Conservation (phyloP, 1,140 invertebrate genomes). For the Drosophila hydei region DNA sequence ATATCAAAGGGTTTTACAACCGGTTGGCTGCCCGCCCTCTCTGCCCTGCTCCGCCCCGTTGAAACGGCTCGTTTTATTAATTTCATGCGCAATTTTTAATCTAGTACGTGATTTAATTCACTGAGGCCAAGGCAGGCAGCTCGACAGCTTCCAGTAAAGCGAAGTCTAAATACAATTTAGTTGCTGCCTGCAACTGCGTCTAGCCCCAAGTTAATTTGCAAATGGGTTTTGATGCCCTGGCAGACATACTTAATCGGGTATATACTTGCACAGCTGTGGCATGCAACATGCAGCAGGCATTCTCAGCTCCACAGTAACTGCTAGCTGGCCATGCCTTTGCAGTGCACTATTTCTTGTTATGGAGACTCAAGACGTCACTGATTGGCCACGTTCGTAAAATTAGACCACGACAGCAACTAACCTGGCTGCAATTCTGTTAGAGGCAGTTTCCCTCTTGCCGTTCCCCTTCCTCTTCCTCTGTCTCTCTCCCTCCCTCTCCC, state of each 20-base stretch:
- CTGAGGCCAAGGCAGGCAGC: neutral
- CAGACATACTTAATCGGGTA: neutral
- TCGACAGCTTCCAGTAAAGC: conserved; percentile 21
- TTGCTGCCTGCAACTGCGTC: conserved; percentile 49
- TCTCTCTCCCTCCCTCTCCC: neutral
- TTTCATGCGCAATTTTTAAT: conserved; percentile 83
- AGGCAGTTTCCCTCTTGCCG: neutral
- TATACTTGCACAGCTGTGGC: neutral
- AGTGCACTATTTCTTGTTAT: conserved; percentile 12
- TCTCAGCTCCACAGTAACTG: neutral
- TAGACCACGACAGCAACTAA: conserved; percentile 55
- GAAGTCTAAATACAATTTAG: conserved; percentile 80
- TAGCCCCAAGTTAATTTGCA: conserved; percentile 80
- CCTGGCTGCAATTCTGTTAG: conserved; percentile 30
- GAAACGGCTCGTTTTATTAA: conserved; percentile 60
- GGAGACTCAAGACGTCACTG: conserved; percentile 46
- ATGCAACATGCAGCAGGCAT: neutral
- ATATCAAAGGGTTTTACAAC: conserved; percentile 33
- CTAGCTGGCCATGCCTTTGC: neutral
- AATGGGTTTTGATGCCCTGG: conserved; percentile 54
- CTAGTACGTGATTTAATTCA: conserved; percentile 83
- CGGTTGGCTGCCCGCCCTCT: neutral
- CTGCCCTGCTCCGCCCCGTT: neutral
- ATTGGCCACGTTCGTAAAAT: conserved; percentile 79
- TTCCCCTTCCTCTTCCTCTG: neutral